phyloP scores from a whole-genome alignment of 2,888 invertebrate species.

The Drosophila falleni region DNA sequence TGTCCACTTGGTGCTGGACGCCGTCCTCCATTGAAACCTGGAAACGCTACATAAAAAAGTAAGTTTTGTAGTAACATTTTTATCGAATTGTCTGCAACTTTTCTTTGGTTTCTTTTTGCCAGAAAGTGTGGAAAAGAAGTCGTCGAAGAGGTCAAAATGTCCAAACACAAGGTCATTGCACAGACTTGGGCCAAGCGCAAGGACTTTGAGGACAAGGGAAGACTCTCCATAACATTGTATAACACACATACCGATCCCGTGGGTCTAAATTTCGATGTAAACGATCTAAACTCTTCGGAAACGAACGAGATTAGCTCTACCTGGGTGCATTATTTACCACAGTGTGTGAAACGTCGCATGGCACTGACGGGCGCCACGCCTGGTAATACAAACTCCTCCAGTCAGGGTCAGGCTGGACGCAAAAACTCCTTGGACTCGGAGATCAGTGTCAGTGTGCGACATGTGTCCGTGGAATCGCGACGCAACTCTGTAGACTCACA shows the following conservation, averaged over 20 bases:
- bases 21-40: constrained; percentile 93
- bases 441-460: constrained; percentile 92
- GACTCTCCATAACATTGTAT: constrained; percentile 94
- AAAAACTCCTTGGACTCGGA: constrained; percentile 89
- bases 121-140: constrained; percentile 91
- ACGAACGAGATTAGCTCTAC: constrained; percentile 95
- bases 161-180: constrained; percentile 96
- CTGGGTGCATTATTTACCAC: constrained; percentile 96
- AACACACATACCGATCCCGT: constrained; percentile 96
- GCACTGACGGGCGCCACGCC: constrained; percentile 88
- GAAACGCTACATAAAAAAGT: constrained; percentile 94
- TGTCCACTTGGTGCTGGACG: constrained; percentile 98
- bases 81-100: neutral
- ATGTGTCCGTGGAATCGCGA: constrained; percentile 94
- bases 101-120: neutral
- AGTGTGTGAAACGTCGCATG: constrained; percentile 93
- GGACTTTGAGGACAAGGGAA: constrained; percentile 92
- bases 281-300: constrained; percentile 89
- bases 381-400: constrained; percentile 85
- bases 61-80: constrained; percentile 36
- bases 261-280: constrained; percentile 89
- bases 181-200: constrained; percentile 95
- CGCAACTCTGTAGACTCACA: constrained; percentile 96
- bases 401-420: constrained; percentile 86
- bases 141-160: constrained; percentile 90